Conservation (phyloP, 2,113 vertebrate genomes). For the Strix aluco region DNA sequence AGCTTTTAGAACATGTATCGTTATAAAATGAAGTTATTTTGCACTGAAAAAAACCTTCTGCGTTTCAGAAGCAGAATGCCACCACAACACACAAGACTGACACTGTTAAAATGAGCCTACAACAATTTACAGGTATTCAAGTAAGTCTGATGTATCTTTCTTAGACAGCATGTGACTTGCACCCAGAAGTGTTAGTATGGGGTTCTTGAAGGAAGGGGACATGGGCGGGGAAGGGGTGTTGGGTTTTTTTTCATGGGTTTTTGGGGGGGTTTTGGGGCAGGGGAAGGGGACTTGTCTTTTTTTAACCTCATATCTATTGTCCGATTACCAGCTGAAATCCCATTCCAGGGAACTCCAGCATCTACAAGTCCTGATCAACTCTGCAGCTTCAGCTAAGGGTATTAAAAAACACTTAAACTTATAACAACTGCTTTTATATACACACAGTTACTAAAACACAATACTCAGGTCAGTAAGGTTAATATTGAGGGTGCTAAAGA, state of each 20-base stretch:
- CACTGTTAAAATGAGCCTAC: not conserved
- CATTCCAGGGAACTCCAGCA: not conserved
- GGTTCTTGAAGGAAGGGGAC: not conserved
- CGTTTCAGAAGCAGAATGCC: not conserved
- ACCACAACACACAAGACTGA: not conserved
- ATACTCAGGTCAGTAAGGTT: not conserved
- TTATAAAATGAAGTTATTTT: slow-evolving; percentile 1
- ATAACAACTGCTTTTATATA: not conserved
- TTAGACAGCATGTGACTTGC: not conserved
- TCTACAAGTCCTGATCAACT: not conserved
- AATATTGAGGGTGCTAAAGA: not conserved
- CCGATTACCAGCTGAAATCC: not conserved
- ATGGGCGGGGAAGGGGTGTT: not conserved
- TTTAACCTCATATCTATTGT: not conserved
- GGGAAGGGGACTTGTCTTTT: not conserved
- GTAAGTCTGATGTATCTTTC: not conserved
- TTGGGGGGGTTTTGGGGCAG: not conserved
- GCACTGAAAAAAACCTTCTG: not conserved
- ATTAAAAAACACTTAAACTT: not conserved
- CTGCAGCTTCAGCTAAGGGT: not conserved
- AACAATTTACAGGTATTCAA: not conserved
- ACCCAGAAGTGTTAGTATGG: not conserved
- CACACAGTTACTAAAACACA: not conserved
- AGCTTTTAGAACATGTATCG: slow-evolving; percentile 7
- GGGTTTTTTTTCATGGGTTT: not conserved